Evolutionary conservation across 2,113 vertebrate genomes (phyloP), one percentile per base, ranked within the genome.

Genomic region (Sylvietta virens): DNA sequence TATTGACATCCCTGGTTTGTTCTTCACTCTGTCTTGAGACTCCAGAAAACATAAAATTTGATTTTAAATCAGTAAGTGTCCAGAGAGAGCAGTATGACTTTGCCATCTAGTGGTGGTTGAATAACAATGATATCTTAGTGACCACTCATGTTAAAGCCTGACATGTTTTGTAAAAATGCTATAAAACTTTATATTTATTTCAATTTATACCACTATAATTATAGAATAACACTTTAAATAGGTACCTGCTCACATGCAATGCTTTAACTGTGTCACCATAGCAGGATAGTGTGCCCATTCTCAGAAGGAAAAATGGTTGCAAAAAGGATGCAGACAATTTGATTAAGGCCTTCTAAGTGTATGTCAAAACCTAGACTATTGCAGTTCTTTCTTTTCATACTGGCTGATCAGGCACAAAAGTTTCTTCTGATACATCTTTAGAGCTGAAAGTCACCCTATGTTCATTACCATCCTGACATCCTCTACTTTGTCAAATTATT

Each of bases 61-160:
- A 45, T 84, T 90, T 94, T 78, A 40, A 85, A 89, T 47, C 26
- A 18, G 35, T 16, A 14, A 22, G 42, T 22, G 33, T 82, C 83
- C 65, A 80, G 71, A 45, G 89, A 86, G 60, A 96, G 53, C 62
- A 97, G 97, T 93, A 71, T 94, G 70, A 94, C 74, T 97, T 98
- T 97, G 98, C 98, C 98, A 98, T 96, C 98, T 98, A 98, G 97
- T 97, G 97, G 98, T 90, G 86, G 50, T 60, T 86, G 19, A n/a
- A 8, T 27, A 82, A 64, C 78, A 31, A 31, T 9, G 4, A 28
- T 26, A 24, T 20, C n/a, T 40, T 47, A 13, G 60, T 24, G 37
- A 42, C 53, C 73, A 6, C 12, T 51, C 13, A 20, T 4, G 5
- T 58, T 78, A 31, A 9, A 42, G 17, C 53, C 50, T 70, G 40